Evolutionary conservation across 2,888 invertebrate genomes (phyloP), one percentile per base, ranked within the genome.

Genomic region (Cremastobaeus sp.): DNA sequence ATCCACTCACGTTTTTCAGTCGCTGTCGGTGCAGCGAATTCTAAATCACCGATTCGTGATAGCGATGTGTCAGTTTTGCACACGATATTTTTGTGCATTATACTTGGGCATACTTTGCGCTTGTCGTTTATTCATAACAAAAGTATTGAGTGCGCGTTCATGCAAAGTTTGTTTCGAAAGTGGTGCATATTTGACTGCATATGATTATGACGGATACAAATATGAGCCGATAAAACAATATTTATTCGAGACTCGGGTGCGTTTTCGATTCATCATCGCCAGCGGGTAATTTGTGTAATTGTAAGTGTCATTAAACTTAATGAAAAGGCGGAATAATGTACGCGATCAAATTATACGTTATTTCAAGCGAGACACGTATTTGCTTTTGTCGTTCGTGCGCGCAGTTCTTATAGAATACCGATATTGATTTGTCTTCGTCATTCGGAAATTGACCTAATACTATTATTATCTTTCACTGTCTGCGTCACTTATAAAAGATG

Each of bases 371-470:
- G 48, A 60, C 62, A 43, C 54, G 66, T 60, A 57, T 60, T 57
- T 68, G 66, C 55, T 68, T 73, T 62, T 57, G 57, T 57, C 59
- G 21, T 52, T 39, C 32, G 18, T 20, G 35, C 35, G 15, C 35
- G 37, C 1, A 34, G 37, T 37, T 64, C 57, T 57, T 74, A 64
- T 59, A 59, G 65, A 59, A 54, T 65, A 47, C 34, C 41, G 43
- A 21, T 34, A 74, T 74, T 66, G 65, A 74, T 74, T 74, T 66
- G 60, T 70, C 74, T 66, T 60, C 65, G 74, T 60, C 60, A 66
- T 65, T 70, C 65, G 65, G 32, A 65, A 70, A 74, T 60, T 60
- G 74, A 74, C 74, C 65, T 64, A 68, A 70, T 70, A 59, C 64
- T 70, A 60, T 70, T 74, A 74, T 74, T 70, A 70, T 65, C 65